Base-by-base conservation (phyloP, 2,888 invertebrate species). In the Epinotia demarniana region DNA sequence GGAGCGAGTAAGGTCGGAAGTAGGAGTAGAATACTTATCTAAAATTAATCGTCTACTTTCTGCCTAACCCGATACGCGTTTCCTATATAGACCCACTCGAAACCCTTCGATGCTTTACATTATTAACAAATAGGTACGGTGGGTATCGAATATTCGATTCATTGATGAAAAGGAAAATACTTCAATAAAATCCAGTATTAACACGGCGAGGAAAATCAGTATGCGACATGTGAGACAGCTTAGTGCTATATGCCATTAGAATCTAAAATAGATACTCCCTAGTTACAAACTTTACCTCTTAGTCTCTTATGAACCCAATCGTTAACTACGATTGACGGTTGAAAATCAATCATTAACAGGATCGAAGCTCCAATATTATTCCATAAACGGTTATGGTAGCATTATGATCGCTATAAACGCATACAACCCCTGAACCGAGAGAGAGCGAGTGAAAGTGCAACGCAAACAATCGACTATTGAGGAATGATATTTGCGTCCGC, bases 391-490 rank as follows among this genome's bases (percentile, higher is more conserved):
- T 64, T 53, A n/a, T 27, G 27, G 66, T 18, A 63, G 53, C 53
- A 43, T 70, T 46, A 18, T 70, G 64, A 70, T 64, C 33, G 72
- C 33, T 64, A 66, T 55, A 75, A 71, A 75, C 72, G 61, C 71
- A 71, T 58, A 72, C 66, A 55, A 72, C 75, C 72, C 75, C 72
- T 75, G 75, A 55, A 61, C 75, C 62, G 23, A 75, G 71, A 72
- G 75, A 75, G 72, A 75, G 75, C 66, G 27, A 58, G 75, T 19
- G 75, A 75, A 72, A 75, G 71, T 63, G 63, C 23, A 16, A 60
- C 53, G 57, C 75, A 72, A 75, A 75, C 72, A 75, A 72, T 72
- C 71, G 43, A 55, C 27, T 19, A 75, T 75, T 72, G 67, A 75
- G 27, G 67, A 66, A 46, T 53, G 27, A 57, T 64, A 60, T 62